These are phyloP conservation scores for Florisuga fusca DNA, from an alignment of 2,797 vertebrate genomes.

Conservation along the genomic window DNA sequence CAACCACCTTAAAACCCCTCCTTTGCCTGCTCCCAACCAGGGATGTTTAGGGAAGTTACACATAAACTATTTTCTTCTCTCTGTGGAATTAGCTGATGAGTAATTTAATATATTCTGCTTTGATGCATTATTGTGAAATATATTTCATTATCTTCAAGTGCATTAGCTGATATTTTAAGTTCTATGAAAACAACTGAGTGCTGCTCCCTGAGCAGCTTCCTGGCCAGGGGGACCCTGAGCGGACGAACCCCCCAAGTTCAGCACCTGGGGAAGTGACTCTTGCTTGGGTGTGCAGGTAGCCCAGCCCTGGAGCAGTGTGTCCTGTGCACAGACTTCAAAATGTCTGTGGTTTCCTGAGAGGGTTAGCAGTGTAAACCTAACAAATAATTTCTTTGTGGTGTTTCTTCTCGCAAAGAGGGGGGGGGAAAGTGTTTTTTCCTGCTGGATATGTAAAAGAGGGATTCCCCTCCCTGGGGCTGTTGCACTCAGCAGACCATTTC, in stretches of 20 bases:
- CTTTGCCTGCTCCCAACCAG: background rate
- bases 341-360: background rate
- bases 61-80: background rate
- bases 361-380: background rate
- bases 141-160: conserved; percentile 18
- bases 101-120: background rate
- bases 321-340: background rate
- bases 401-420: no score
- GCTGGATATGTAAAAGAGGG: no score
- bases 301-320: background rate
- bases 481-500: background rate
- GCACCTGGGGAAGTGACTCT: no score
- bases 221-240: background rate
- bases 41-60: conserved; percentile 16
- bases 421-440: no score
- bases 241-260: no score
- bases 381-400: no score
- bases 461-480: background rate
- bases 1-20: background rate
- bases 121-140: conserved; percentile 15
- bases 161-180: background rate
- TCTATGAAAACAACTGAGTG: background rate
- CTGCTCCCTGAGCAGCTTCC: accelerated
- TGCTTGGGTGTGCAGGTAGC: accelerated
- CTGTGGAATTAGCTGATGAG: conserved; percentile 35